Evolutionary conservation across 2,888 invertebrate species (phyloP), one percentile per base, ranked within the genome.

Genomic region (Morpho helenor): DNA sequence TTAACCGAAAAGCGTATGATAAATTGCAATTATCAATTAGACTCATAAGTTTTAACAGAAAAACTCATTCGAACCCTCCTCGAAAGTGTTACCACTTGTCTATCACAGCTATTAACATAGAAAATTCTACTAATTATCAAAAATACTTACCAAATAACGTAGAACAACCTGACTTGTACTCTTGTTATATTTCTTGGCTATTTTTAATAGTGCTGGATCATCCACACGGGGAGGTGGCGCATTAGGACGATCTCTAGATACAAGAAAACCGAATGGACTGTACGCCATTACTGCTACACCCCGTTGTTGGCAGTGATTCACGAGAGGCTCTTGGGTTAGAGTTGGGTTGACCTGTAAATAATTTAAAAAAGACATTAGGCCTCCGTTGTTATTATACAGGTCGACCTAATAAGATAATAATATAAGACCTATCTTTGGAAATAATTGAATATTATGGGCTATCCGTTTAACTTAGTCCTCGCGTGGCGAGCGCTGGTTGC

Each of bases 201-300:
- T 91, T 41, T 80, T 81, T 0, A 85, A 76, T 0, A 94, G 87
- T 51, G 85, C 82, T 0, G 92, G 89, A 60, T 93, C 92, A n/a
- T 70, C 67, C 4, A 58, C 58, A 4, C 65, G 49, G 0, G 92
- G 92, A 59, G 68, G 92, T 65, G 74, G 90, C 67, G 66, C 91
- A 7, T 71, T 65, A 0, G 66, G 47, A 0, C 52, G 50, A 0
- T 72, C 69, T 10, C 86, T 71, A 3, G 80, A 68, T 0, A 88
- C 87, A 23, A 86, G 61, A 69, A 77, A 87, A 69, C 70, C 93
- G 82, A 97, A 91, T 0, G 96, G 96, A 65, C 94, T 94, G 81
- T 95, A 97, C 0, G 91, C 96, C 77, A 92, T 94, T 56, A 97
- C 80, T 0, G 91, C 85, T 31, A 97, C 92, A 7, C 88, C 92